Conservation (phyloP, 2,888 invertebrate species). For the Drepana falcataria region DNA sequence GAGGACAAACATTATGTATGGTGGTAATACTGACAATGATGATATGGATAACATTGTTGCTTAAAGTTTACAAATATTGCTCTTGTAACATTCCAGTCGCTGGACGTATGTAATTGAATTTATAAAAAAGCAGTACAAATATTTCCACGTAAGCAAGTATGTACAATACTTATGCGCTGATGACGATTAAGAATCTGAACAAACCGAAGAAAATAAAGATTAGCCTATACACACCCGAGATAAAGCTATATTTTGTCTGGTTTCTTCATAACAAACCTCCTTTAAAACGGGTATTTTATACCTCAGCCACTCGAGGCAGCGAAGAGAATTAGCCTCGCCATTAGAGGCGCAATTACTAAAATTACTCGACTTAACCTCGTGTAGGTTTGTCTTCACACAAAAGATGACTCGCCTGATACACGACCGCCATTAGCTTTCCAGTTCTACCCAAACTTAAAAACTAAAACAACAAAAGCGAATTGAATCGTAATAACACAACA, state of each 20-base stretch:
- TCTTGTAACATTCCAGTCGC: not conserved
- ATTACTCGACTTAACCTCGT: slow-evolving; percentile 1
- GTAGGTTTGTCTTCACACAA: slow-evolving; percentile 16
- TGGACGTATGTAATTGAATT: too few relatives aligned
- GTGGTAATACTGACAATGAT: not conserved
- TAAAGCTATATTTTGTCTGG: too few relatives aligned
- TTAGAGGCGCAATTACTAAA: not conserved
- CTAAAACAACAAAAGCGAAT: not conserved
- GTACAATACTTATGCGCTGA: too few relatives aligned
- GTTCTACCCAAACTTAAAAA: slow-evolving; percentile 8
- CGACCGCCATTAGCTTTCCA: slow-evolving; percentile 14
- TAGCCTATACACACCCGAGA: too few relatives aligned
- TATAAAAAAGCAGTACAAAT: too few relatives aligned
- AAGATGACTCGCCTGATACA: slow-evolving; percentile 14
- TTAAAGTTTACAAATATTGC: not conserved
- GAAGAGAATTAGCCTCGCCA: not conserved
- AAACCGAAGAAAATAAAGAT: too few relatives aligned
- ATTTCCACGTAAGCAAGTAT: too few relatives aligned
- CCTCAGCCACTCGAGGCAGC: not conserved
- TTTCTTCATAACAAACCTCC: too few relatives aligned
- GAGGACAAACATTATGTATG: not conserved
- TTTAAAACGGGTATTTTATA: not conserved
- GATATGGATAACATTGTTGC: not conserved
- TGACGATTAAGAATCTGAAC: too few relatives aligned
- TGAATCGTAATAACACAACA: not conserved